These are phyloP conservation scores for Ceratoteleas bidentatus DNA, from an alignment of 1,140 invertebrate genomes.

Conservation along the genomic window DNA sequence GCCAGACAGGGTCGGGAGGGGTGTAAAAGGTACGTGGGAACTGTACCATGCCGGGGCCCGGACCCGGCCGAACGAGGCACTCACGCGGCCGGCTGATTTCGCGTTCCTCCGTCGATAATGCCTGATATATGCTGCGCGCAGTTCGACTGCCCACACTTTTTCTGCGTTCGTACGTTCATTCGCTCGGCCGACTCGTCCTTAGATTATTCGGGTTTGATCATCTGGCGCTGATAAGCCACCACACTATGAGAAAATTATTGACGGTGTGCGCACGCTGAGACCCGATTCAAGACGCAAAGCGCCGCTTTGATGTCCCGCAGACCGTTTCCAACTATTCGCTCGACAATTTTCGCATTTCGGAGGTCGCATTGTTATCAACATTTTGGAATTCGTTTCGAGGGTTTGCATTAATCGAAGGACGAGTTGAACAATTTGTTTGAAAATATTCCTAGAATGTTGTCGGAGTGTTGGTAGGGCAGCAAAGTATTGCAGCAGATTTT, in stretches of 20 bases:
- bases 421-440: too few species aligned
- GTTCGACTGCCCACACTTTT: slow-evolving; percentile 53
- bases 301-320: too few species aligned
- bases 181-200: slow-evolving; percentile 29
- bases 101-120: slow-evolving; percentile 57
- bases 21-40: slow-evolving; percentile 77
- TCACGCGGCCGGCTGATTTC: slow-evolving; percentile 55
- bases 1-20: slow-evolving; percentile 62
- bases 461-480: too few species aligned
- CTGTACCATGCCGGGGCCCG: slow-evolving; percentile 70
- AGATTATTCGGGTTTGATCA: slow-evolving; percentile 56
- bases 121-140: slow-evolving; percentile 50
- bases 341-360: too few species aligned
- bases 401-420: too few species aligned
- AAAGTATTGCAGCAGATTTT: too few species aligned
- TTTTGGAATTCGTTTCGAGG: too few species aligned
- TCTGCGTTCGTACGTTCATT: slow-evolving; percentile 37
- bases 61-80: slow-evolving; percentile 41
- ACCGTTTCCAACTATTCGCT: too few species aligned
- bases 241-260: slow-evolving; percentile 52
- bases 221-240: slow-evolving; percentile 48
- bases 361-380: too few species aligned
- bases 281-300: slow-evolving; percentile 16
- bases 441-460: too few species aligned
- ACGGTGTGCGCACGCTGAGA: slow-evolving; percentile 31